Percentiles rank a stretch among this genome's conserved stretches.
Evolutionary conservation across 2,888 invertebrate species (phyloP).

Genomic region (Digitonthophagus gazella): DNA sequence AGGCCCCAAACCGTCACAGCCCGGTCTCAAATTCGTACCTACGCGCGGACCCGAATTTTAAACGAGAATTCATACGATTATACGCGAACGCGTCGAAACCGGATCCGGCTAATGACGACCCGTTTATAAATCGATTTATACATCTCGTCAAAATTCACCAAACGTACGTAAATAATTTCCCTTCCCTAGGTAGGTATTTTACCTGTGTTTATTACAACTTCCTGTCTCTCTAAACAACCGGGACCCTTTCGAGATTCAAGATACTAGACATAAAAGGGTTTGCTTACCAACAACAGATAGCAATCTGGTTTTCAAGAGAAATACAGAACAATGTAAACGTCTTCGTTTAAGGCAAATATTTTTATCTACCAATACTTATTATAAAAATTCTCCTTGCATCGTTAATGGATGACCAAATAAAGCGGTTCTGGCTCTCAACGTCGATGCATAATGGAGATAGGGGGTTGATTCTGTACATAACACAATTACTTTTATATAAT

Average conservation of each 20-base stretch:
- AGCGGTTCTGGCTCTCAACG: no score
- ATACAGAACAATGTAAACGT: no score
- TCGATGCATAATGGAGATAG: no score
- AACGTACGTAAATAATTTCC: no score
- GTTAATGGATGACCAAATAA: no score
- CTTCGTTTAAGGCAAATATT: no score
- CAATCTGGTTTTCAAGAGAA: no score
- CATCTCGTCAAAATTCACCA: background rate
- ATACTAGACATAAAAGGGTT: background rate
- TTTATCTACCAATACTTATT: no score
- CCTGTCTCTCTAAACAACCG: background rate
- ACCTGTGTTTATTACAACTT: background rate
- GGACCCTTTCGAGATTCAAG: background rate
- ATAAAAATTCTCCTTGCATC: no score
- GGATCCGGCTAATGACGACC: background rate
- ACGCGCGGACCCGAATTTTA: background rate
- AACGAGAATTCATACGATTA: no score
- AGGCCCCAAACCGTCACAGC: background rate
- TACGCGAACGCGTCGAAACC: background rate
- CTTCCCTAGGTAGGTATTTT: background rate
- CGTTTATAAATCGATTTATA: background rate
- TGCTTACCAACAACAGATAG: background rate
- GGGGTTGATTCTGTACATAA: no score
- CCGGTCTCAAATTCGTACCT: background rate
- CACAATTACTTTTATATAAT: no score